Conservation (phyloP, 2,113 vertebrate species). For the Okapia johnstoni region DNA sequence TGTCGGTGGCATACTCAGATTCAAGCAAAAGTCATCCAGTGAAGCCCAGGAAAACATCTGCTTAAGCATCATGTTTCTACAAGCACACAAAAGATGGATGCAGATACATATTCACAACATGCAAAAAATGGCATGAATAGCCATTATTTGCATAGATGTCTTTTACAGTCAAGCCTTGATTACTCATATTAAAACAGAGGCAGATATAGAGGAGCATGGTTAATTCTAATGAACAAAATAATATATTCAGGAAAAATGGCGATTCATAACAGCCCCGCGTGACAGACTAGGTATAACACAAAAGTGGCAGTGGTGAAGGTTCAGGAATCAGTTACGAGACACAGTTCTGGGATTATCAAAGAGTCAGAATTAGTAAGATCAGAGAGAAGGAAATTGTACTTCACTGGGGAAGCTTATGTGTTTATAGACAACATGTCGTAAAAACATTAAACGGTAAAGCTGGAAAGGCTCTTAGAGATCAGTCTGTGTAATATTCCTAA, state of each 20-base stretch:
- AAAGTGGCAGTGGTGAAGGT: background rate
- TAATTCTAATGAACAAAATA: slow-evolving; percentile 34
- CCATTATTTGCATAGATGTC: background rate
- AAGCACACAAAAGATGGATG: background rate
- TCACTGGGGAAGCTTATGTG: background rate
- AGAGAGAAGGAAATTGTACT: slow-evolving; percentile 17
- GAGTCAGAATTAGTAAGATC: slow-evolving; percentile 6
- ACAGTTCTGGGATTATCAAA: slow-evolving; percentile 9
- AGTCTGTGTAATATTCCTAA: background rate
- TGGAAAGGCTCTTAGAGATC: background rate
- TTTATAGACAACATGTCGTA: background rate
- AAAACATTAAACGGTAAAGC: background rate
- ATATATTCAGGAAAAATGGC: background rate
- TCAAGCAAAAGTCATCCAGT: background rate
- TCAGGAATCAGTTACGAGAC: background rate
- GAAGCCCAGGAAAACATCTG: slow-evolving; percentile 24
- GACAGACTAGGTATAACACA: background rate
- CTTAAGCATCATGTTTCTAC: background rate
- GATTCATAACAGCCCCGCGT: background rate
- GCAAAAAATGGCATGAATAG: background rate
- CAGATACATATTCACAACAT: slow-evolving; percentile 8
- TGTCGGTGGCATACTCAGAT: slow-evolving; percentile 17
- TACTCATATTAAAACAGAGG: slow-evolving; percentile 40
- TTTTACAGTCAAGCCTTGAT: background rate
- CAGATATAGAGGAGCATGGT: background rate